Evolutionary conservation across 2,797 vertebrate genomes (phyloP).

Genomic region (Chaenodraco wilsoni): DNA sequence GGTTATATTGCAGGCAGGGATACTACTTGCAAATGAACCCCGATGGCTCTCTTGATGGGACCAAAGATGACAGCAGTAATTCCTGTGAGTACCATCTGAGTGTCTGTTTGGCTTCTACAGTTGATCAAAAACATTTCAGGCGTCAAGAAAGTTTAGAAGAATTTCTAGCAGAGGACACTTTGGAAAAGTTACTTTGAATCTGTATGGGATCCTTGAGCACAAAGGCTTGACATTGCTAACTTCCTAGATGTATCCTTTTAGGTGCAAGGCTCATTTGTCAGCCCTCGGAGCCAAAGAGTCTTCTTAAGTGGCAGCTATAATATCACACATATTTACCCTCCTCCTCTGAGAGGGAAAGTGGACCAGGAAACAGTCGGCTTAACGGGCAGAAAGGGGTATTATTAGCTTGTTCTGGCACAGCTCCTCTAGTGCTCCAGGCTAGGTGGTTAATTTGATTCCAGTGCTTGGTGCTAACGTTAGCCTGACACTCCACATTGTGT

Average conservation of each 20-base stretch:
- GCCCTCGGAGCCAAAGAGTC: conserved; percentile 28
- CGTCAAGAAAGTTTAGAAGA: conserved; percentile 10
- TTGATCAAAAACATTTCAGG: conserved; percentile 6
- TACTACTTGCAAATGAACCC: conserved; percentile 99
- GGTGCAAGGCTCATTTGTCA: conserved; percentile 30
- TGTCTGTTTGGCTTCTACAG: conserved; percentile 22
- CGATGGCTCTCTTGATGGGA: conserved; percentile 99
- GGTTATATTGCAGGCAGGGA: conserved; percentile 99
- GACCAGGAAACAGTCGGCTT: conserved; percentile 70
- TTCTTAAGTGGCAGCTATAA: conserved; percentile 23
- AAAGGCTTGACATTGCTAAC: background rate
- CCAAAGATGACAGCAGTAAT: conserved; percentile 99
- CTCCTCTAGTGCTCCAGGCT: conserved; percentile 67
- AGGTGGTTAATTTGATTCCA: conserved; percentile 79
- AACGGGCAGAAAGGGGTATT: conserved; percentile 71
- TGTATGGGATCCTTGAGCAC: background rate
- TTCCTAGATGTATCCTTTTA: conserved; percentile 19
- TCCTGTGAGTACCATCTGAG: conserved; percentile 87
- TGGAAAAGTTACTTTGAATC: background rate
- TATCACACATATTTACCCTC: conserved; percentile 45
- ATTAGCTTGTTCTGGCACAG: conserved; percentile 79
- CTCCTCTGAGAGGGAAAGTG: conserved; percentile 56
- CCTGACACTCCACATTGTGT: conserved; percentile 69
- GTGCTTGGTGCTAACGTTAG: conserved; percentile 65
- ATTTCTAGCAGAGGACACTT: background rate